A percentile compares a stretch with the other conserved stretches of the same genome.
Conservation (phyloP, 2,113 vertebrate species). For the Poecile atricapillus region DNA sequence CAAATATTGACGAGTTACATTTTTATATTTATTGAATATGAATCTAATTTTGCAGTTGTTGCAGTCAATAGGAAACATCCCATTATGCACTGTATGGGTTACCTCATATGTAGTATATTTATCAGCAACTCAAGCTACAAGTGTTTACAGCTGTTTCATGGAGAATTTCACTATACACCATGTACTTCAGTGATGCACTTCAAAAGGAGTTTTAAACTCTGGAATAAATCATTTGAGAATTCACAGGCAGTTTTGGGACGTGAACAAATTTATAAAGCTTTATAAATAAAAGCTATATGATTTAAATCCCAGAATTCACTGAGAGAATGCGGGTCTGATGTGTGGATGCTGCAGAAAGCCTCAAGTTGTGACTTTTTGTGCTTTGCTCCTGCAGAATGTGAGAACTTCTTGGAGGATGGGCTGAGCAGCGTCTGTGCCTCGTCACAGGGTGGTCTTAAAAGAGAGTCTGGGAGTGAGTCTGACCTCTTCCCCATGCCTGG, state of each 20-base stretch:
- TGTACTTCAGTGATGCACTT: background rate
- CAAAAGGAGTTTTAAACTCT: background rate
- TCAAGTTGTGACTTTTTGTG: background rate
- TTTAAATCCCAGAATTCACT: background rate
- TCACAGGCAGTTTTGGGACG: background rate
- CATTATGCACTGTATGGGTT: background rate
- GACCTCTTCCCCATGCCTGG: slow-evolving; percentile 69
- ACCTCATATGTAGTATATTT: background rate
- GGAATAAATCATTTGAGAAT: background rate
- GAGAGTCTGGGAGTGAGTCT: slow-evolving; percentile 66
- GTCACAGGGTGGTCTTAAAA: slow-evolving; percentile 42
- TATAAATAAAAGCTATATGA: background rate
- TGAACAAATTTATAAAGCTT: background rate
- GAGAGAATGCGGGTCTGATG: accelerated
- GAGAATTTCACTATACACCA: background rate
- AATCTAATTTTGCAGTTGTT: background rate
- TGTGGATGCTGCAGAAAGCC: background rate
- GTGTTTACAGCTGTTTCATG: background rate
- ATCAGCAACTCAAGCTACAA: background rate
- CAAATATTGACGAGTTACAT: background rate
- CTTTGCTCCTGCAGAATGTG: slow-evolving; percentile 62
- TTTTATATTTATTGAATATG: background rate
- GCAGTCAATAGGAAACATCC: background rate
- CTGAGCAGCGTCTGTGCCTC: slow-evolving; percentile 53
- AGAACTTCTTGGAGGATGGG: slow-evolving; percentile 69